phyloP scores from a whole-genome alignment of 23 tunicate species.

The Phallusia fumigata region DNA sequence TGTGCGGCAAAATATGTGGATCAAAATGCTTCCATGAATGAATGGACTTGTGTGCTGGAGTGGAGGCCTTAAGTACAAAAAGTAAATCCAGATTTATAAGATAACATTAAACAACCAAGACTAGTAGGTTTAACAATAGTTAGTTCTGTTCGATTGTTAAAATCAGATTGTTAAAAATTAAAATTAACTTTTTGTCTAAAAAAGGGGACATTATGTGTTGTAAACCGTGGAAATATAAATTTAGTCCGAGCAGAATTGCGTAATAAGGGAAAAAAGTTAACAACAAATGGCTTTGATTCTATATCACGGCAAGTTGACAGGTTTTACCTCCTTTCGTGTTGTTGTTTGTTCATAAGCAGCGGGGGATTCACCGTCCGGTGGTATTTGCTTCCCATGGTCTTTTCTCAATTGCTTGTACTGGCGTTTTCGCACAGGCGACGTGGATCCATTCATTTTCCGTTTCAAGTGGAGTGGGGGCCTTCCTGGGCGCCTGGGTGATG shows the following conservation, averaged over 20 bases:
- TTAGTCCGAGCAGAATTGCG: no score
- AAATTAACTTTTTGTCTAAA: no score
- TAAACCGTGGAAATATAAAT: no score
- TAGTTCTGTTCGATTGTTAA: neutral
- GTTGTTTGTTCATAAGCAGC: neutral
- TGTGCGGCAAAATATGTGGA: neutral
- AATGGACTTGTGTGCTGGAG: neutral
- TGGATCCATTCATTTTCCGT: slow-evolving; percentile 21
- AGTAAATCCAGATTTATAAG: neutral
- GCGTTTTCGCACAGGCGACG: slow-evolving; percentile 40
- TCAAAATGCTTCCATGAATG: neutral
- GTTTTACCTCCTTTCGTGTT: neutral
- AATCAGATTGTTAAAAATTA: neutral
- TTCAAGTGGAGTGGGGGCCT: slow-evolving; percentile 54
- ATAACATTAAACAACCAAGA: neutral
- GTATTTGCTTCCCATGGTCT: slow-evolving; percentile 15
- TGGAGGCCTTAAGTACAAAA: neutral
- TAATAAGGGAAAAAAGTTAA: no score
- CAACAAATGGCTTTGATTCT: no score
- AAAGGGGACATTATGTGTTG: no score
- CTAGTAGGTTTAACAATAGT: neutral
- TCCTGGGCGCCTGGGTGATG: slow-evolving; percentile 40
- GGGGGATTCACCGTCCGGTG: neutral
- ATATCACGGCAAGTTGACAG: no score
- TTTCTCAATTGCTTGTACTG: slow-evolving; percentile 43